Evolutionary conservation across 2,113 vertebrate genomes (phyloP).

Genomic region (Hemiprocne comata): DNA sequence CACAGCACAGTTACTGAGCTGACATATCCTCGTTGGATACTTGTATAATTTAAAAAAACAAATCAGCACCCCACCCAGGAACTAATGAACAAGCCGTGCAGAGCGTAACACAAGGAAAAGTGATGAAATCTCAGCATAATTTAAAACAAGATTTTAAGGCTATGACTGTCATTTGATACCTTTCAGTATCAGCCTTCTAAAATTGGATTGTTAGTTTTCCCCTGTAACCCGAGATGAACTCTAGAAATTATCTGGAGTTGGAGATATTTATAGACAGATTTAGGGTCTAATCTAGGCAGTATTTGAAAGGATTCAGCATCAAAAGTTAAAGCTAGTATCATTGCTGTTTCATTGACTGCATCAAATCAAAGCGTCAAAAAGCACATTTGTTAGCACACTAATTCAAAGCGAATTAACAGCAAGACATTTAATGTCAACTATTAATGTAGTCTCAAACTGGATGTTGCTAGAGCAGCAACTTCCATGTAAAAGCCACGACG

Average conservation of each 20-base stretch:
- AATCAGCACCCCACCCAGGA: not conserved
- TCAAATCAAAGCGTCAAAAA: not conserved
- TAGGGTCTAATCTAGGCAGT: not conserved
- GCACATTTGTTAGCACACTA: not conserved
- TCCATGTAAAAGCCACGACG: not conserved
- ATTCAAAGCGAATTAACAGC: not conserved
- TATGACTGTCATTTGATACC: not conserved
- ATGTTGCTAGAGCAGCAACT: not conserved
- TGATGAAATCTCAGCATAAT: not conserved
- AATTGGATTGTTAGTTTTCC: not conserved
- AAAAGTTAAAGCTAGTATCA: not conserved
- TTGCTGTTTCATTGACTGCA: not conserved
- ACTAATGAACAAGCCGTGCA: not conserved
- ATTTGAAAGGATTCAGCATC: not conserved
- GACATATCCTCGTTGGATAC: not conserved
- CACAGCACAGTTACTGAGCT: not conserved
- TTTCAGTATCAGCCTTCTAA: not conserved
- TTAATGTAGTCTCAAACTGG: not conserved
- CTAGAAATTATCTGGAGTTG: not conserved
- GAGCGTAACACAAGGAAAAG: not conserved
- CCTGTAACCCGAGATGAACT: conserved; percentile 1
- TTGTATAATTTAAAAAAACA: not conserved
- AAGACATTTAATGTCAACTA: not conserved
- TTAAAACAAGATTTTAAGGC: not conserved
- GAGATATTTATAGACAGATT: conserved; percentile 10